These are phyloP conservation scores for Drosophila subsilvestris DNA, from an alignment of 2,888 invertebrate genomes.

Conservation along the genomic window DNA sequence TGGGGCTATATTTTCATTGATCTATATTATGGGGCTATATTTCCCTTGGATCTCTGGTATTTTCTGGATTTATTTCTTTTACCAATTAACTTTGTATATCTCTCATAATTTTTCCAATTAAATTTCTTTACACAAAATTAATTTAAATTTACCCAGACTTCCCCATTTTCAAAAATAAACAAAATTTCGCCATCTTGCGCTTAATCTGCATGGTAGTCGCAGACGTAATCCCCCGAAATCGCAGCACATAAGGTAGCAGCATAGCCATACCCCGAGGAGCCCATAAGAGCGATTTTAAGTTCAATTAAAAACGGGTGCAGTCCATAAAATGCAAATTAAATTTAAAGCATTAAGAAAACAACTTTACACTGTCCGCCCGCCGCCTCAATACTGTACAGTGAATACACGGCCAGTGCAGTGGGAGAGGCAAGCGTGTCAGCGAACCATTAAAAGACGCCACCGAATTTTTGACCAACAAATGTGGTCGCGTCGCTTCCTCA, in stretches of 20 bases:
- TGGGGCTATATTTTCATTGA: no score
- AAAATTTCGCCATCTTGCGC: slow-evolving; percentile 10
- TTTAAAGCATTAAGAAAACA: slow-evolving; percentile 41
- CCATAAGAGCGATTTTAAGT: slow-evolving; percentile 35
- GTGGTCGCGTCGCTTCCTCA: slow-evolving; percentile 52
- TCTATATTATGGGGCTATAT: no score
- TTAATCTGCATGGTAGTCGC: slow-evolving; percentile 14
- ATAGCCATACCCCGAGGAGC: no score
- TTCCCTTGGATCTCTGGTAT: neutral
- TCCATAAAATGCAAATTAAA: slow-evolving; percentile 60
- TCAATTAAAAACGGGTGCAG: slow-evolving; percentile 56
- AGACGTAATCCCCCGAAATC: slow-evolving; percentile 32
- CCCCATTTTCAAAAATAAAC: slow-evolving; percentile 19
- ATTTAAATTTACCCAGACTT: slow-evolving; percentile 16
- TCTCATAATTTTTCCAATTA: slow-evolving; percentile 17
- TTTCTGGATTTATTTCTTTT: neutral
- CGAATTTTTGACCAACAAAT: slow-evolving; percentile 39
- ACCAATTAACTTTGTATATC: neutral
- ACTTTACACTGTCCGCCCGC: slow-evolving; percentile 40
- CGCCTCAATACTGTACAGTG: neutral
- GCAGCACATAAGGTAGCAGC: slow-evolving; percentile 10
- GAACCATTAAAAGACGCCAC: slow-evolving; percentile 61
- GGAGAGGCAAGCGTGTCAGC: slow-evolving; percentile 53
- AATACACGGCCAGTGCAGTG: neutral
- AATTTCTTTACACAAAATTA: slow-evolving; percentile 6